Base-by-base conservation (phyloP, 2,888 invertebrate genomes). In the Oligia strigilis region DNA sequence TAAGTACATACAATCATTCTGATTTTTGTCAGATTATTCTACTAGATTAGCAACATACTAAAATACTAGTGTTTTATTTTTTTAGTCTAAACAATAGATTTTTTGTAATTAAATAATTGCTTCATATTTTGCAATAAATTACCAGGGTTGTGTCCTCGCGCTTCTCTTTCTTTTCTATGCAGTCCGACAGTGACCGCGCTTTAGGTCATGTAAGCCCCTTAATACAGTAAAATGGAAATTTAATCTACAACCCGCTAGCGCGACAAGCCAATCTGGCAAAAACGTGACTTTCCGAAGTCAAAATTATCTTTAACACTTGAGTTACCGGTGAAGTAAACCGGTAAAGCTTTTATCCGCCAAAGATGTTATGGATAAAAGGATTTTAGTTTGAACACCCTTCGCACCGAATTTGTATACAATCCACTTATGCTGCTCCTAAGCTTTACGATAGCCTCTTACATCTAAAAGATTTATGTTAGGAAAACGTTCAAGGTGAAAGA, bases 311-410 rank as follows among this genome's bases (percentile, higher is more conserved):
- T 55, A 49, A 72, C 46, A 75, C 55, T 76, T 46, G n/a, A 73
- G 75, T 71, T 13, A 78, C 60, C 46, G 40, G 64, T 65, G 8
- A 81, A 67, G 78, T 64, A 72, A 78, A 74, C 75, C 62, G 67
- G 78, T 78, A 77, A 77, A 85, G 75, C 75, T 72, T 77, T 82
- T 74, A 85, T 72, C 69, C 77, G 78, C 80, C 75, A 80, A 73
- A 73, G 71, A 65, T 76, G 73, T 83, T 75, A 71, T 78, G 70
- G 66, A 75, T 82, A 82, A 87, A 82, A 79, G 81, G 83, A 75
- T 84, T 79, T 81, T 62, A 81, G 79, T 78, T 76, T 81, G 78
- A 80, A 77, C 77, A 74, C 65, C 70, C 66, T 52, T 58, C 76
- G 40, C 62, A 36, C 65, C 60, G 62, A 69, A 82, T 75, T 85